Evolutionary conservation across 2,888 invertebrate genomes (phyloP).

Genomic region (Lasiommata megera): DNA sequence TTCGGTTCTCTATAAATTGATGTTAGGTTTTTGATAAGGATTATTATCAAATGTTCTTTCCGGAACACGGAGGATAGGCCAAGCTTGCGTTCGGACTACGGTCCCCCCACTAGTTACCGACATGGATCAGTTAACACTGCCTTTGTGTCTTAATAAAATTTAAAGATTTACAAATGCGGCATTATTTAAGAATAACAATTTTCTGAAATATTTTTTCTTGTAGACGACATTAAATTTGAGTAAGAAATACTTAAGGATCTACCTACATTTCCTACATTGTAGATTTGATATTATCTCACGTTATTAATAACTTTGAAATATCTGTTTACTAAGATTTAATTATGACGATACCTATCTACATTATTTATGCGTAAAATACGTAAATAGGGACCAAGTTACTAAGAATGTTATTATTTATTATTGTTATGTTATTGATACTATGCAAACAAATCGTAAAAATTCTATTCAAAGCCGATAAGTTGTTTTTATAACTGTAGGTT

Average conservation of each 20-base stretch:
- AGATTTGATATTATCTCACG: not conserved
- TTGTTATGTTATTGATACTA: slow-evolving; percentile 16
- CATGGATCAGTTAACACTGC: no score
- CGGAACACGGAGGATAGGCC: no score
- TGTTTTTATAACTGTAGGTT: slow-evolving; percentile 13
- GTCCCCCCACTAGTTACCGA: no score
- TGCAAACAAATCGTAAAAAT: slow-evolving; percentile 26
- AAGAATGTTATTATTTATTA: slow-evolving; percentile 1
- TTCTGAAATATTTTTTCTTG: no score
- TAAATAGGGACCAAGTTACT: not conserved
- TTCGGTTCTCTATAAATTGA: no score
- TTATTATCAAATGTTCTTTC: no score
- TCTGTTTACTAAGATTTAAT: slow-evolving; percentile 10
- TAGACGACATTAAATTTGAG: no score
- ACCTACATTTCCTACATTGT: not conserved
- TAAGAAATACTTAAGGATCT: not conserved
- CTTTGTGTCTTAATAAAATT: no score
- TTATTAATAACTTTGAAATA: not conserved
- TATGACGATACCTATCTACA: slow-evolving; percentile 17
- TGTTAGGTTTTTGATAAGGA: no score
- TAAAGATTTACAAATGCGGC: no score
- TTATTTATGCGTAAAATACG: slow-evolving; percentile 24
- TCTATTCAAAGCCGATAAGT: slow-evolving; percentile 23
- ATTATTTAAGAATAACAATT: no score
- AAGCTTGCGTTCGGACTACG: no score